These are phyloP conservation scores for Microctonus hyperodae DNA, from an alignment of 2,888 invertebrate species.

Conservation along the genomic window DNA sequence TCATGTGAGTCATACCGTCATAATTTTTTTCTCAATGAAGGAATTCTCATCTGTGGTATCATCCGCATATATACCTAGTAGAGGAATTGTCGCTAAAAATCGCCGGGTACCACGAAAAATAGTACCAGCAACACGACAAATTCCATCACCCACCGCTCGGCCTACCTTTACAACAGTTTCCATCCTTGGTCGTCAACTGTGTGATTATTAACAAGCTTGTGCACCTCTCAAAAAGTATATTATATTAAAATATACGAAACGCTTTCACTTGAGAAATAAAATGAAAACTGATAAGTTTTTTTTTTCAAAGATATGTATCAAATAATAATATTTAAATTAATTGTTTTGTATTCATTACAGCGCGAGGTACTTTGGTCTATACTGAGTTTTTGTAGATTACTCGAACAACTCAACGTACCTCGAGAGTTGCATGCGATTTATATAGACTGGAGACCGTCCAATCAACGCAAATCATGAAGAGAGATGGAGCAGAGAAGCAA, in stretches of 20 bases:
- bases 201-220: background rate
- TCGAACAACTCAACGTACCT: constrained; percentile 37
- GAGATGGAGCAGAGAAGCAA: constrained; percentile 24
- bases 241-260: background rate
- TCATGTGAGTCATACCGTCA: constrained; percentile 43
- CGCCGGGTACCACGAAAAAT: constrained; percentile 55
- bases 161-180: constrained; percentile 58
- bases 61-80: constrained; percentile 51
- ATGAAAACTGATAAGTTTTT: too few relatives aligned
- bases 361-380: constrained; percentile 2
- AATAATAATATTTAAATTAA: too few relatives aligned
- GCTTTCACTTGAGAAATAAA: background rate
- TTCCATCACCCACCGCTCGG: constrained; percentile 54
- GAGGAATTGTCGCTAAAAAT: constrained; percentile 56
- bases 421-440: constrained; percentile 50
- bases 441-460: constrained; percentile 57
- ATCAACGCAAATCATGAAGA: constrained; percentile 43
- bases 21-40: constrained; percentile 34
- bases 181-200: constrained; percentile 43
- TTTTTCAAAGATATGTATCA: too few relatives aligned
- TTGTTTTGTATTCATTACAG: too few relatives aligned
- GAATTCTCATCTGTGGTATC: constrained; percentile 32
- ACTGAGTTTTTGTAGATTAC: constrained; percentile 14
- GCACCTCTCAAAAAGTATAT: background rate
- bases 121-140: constrained; percentile 55